Conservation (phyloP, 2,888 invertebrate species). For the Dusona sp. region DNA sequence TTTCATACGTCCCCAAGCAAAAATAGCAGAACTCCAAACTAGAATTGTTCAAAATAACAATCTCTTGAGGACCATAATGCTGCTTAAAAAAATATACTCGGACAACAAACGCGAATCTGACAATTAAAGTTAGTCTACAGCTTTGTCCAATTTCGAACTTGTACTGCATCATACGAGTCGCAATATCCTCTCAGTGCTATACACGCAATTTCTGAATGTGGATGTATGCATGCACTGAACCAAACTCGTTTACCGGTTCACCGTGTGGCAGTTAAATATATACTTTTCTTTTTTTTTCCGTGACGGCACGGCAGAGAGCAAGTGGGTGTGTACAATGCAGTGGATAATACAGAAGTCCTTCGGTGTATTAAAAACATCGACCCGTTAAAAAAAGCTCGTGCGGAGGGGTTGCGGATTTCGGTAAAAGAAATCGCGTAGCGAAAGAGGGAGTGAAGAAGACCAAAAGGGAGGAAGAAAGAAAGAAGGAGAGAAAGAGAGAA, state of each 20-base stretch:
- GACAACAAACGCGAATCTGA: neutral
- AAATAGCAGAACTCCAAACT: neutral
- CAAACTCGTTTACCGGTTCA: conserved; percentile 31
- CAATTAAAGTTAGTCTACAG: conserved; percentile 3
- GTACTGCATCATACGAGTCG: conserved; percentile 16
- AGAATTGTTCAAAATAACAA: neutral
- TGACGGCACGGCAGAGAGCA: conserved; percentile 36
- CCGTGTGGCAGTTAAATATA: conserved; percentile 41
- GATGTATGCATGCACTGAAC: conserved; percentile 14
- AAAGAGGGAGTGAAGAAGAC: conserved; percentile 5
- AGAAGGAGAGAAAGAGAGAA: neutral
- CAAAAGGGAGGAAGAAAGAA: conserved; percentile 5
- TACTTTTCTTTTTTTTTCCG: conserved; percentile 24
- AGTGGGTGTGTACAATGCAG: conserved; percentile 30
- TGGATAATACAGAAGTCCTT: conserved; percentile 55
- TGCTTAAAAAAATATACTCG: neutral
- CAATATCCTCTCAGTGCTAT: no score
- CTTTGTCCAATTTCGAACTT: neutral
- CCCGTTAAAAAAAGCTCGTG: conserved; percentile 50
- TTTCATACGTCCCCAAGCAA: neutral
- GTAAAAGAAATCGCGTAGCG: conserved; percentile 42
- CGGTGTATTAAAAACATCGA: conserved; percentile 62
- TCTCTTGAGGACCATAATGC: neutral
- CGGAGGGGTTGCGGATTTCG: conserved; percentile 59
- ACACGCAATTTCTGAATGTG: neutral